phyloP scores from a whole-genome alignment of 1,140 invertebrate genomes.

The Drosophila micromelanica region DNA sequence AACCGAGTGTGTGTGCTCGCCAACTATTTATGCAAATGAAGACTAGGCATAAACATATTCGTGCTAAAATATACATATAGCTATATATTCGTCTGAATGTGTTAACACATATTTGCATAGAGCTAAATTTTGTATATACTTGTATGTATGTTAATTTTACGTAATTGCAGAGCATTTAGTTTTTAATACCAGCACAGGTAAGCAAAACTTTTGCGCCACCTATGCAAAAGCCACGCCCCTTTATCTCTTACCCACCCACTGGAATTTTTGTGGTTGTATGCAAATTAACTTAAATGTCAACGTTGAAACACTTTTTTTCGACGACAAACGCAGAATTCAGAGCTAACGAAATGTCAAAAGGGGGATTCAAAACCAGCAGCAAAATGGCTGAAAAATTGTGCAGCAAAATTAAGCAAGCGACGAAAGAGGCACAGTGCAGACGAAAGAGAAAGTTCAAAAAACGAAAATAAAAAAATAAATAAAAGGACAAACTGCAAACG shows the following conservation, averaged over 20 bases:
- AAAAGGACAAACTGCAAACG: slow-evolving; percentile 70
- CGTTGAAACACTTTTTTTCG: slow-evolving; percentile 47
- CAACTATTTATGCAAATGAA: slow-evolving; percentile 8
- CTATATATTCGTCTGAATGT: slow-evolving; percentile 19
- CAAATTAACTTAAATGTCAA: slow-evolving; percentile 80
- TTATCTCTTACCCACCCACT: neutral
- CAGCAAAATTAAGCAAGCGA: slow-evolving; percentile 30
- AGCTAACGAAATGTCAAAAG: slow-evolving; percentile 46
- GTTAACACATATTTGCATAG: slow-evolving; percentile 13
- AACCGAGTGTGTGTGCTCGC: too few species aligned
- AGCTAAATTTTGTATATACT: neutral
- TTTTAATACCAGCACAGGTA: slow-evolving; percentile 50
- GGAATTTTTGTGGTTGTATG: slow-evolving; percentile 70
- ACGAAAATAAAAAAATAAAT: neutral
- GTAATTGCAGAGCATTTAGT: slow-evolving; percentile 69
- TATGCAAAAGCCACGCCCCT: slow-evolving; percentile 12
- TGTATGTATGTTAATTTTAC: slow-evolving; percentile 55
- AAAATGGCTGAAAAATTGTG: slow-evolving; percentile 67
- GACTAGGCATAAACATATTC: neutral
- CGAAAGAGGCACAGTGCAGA: neutral
- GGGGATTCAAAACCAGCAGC: slow-evolving; percentile 24
- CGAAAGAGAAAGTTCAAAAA: slow-evolving; percentile 1
- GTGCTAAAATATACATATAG: neutral
- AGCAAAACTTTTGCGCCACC: slow-evolving; percentile 11
- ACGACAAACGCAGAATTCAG: slow-evolving; percentile 61